phyloP scores from a whole-genome alignment of 2,888 invertebrate species.

The Calephelis perditalis region DNA sequence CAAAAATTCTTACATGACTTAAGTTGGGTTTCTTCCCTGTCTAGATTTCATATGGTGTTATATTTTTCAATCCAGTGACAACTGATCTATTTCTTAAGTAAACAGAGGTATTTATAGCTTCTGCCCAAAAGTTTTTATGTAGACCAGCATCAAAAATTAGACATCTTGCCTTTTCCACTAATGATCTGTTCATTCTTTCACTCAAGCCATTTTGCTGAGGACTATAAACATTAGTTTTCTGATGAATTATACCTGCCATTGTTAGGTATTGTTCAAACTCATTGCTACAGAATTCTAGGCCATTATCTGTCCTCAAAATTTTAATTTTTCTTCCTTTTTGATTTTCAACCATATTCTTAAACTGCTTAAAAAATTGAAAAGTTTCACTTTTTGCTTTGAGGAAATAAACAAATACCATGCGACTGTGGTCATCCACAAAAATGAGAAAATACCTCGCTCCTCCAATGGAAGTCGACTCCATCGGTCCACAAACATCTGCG shows the following conservation, averaged over 20 bases:
- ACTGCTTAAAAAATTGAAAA: slow-evolving; percentile 4
- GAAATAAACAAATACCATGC: neutral
- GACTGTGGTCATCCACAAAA: neutral
- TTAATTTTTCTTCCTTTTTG: slow-evolving; percentile 13
- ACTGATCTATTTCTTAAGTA: slow-evolving; percentile 25
- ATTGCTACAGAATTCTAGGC: slow-evolving; percentile 25
- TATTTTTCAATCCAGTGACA: slow-evolving; percentile 21
- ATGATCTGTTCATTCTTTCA: slow-evolving; percentile 24
- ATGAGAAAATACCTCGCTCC: slow-evolving; percentile 2
- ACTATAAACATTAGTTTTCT: slow-evolving; percentile 27
- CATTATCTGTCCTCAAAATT: slow-evolving; percentile 20
- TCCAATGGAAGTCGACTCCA: neutral
- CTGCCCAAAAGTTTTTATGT: slow-evolving; percentile 29
- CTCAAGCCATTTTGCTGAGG: slow-evolving; percentile 31
- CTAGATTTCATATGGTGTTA: slow-evolving; percentile 30
- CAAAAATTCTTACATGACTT: slow-evolving; percentile 26
- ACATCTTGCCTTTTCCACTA: slow-evolving; percentile 27
- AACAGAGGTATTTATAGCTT: slow-evolving; percentile 26
- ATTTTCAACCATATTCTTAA: slow-evolving; percentile 14
- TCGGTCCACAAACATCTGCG: slow-evolving; percentile 2
- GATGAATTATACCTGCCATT: slow-evolving; percentile 25
- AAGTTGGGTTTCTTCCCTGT: slow-evolving; percentile 13
- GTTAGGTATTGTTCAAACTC: slow-evolving; percentile 22
- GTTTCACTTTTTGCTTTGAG: neutral
- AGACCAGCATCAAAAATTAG: slow-evolving; percentile 28